Evolutionary conservation across 2,888 invertebrate genomes (phyloP).

Genomic region (Aphrophora alni): DNA sequence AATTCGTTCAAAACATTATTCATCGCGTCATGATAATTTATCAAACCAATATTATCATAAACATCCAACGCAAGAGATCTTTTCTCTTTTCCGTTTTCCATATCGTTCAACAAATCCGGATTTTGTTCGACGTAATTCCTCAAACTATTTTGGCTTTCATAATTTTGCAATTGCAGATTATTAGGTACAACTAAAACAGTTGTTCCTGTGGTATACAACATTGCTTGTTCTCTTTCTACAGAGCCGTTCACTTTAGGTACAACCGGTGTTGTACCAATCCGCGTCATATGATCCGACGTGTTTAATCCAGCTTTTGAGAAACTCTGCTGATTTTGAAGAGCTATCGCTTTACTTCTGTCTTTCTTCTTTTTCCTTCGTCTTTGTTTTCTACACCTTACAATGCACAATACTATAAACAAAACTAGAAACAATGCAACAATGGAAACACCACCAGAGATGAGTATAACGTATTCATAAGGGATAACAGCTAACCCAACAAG

Average conservation of each 20-base stretch:
- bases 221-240: conserved; percentile 63
- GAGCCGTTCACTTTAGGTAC: conserved; percentile 61
- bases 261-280: conserved; percentile 29
- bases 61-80: conserved; percentile 51
- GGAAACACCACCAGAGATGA: conserved; percentile 71
- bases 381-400: conserved; percentile 52
- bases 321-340: conserved; percentile 61
- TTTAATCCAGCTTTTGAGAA: conserved; percentile 51
- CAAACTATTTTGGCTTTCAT: conserved; percentile 28
- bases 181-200: conserved; percentile 46
- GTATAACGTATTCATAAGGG: conserved; percentile 73
- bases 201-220: conserved; percentile 54
- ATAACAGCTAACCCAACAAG: conserved; percentile 71
- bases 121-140: conserved; percentile 65
- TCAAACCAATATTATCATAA: conserved; percentile 23
- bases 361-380: conserved; percentile 65
- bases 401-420: conserved; percentile 48
- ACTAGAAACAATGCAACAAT: conserved; percentile 69
- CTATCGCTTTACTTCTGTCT: conserved; percentile 67
- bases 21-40: background rate
- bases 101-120: conserved; percentile 81
- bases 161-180: conserved; percentile 40
- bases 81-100: conserved; percentile 66
- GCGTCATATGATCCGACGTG: conserved; percentile 60
- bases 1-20: conserved; percentile 52